Base-by-base conservation (phyloP, 35 echinoderm and acorn worm genomes). In the Anneissia japonica region DNA sequence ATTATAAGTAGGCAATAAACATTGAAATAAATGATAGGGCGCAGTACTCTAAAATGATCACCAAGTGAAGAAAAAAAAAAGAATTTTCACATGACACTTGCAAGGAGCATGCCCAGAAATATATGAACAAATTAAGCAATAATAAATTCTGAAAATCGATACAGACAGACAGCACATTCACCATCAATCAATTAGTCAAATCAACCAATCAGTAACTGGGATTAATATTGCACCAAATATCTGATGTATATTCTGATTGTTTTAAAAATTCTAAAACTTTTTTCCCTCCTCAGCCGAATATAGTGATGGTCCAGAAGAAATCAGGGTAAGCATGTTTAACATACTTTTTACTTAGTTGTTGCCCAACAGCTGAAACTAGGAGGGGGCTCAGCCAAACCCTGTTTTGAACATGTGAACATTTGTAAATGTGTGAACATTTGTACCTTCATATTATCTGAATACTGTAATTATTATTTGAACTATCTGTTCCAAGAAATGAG, bases 291-390 rank as follows among this genome's bases (percentile, higher is more conserved):
- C 72, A 99, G 96, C 75, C 45, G 92, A 99, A 77, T 99, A 99
- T 84, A 46, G 89, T 87, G 96, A 99, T 35, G 90, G 86, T 19
- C 96, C 96, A 74, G 91, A 99, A 46, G 96, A 99, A 90, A 88
- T 94, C 87, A 19, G 34, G 56, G 95, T 97, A 77, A 83, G 95
- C 85, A 38, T 83, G 34, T 76, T 12, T 32, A 0, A 33, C 0
- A 17, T 55, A 34, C n/a, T 17, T 14, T 13, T 75, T 33, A 21
- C 1, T 17, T 14, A 81, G 31, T 26, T 81, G 4, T 73, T 80
- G n/a, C n/a, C n/a, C n/a, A n/a, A n/a, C 2, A 30, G 1, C 72
- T 34, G 55, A 72, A 31, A 46, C 0, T 12, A 11, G 30, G 10
- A 84, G 19, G 0, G 43, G 29, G 0, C 29, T 81, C 35, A 1